These are phyloP conservation scores for Sinelater perroti DNA, from an alignment of 2,888 invertebrate species.

Conservation along the genomic window DNA sequence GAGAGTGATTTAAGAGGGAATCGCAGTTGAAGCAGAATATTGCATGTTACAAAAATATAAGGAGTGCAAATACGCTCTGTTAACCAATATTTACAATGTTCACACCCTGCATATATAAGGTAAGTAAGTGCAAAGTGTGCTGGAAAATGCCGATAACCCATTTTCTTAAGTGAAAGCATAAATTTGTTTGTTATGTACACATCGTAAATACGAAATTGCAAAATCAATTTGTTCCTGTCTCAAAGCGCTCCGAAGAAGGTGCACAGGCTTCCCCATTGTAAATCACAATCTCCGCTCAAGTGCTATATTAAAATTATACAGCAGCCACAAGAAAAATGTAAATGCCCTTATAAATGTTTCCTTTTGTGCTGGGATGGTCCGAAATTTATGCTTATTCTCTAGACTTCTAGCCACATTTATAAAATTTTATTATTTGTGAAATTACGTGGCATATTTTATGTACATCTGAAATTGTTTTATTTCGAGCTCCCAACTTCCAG, in stretches of 20 bases:
- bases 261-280: slow-evolving; percentile 34
- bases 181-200: slow-evolving; percentile 37
- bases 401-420: slow-evolving; percentile 29
- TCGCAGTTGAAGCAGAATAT: slow-evolving; percentile 44
- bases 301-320: slow-evolving; percentile 49
- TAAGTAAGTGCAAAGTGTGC: slow-evolving; percentile 45
- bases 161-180: slow-evolving; percentile 39
- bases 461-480: slow-evolving; percentile 24
- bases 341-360: slow-evolving; percentile 52
- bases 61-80: slow-evolving; percentile 53
- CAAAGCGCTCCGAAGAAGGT: slow-evolving; percentile 14
- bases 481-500: too few species aligned
- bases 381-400: slow-evolving; percentile 48
- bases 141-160: slow-evolving; percentile 39
- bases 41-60: slow-evolving; percentile 52
- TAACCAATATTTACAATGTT: slow-evolving; percentile 55
- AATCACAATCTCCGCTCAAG: slow-evolving; percentile 43
- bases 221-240: slow-evolving; percentile 26
- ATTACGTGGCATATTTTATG: slow-evolving; percentile 28
- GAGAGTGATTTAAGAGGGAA: slow-evolving; percentile 26
- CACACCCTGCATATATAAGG: slow-evolving; percentile 51
- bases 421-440: slow-evolving; percentile 31
- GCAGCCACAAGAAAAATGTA: slow-evolving; percentile 48
- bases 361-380: slow-evolving; percentile 46
- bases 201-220: slow-evolving; percentile 31